Base-by-base conservation (phyloP, 2,113 vertebrate genomes). In the Tychaedon coryphoeus region DNA sequence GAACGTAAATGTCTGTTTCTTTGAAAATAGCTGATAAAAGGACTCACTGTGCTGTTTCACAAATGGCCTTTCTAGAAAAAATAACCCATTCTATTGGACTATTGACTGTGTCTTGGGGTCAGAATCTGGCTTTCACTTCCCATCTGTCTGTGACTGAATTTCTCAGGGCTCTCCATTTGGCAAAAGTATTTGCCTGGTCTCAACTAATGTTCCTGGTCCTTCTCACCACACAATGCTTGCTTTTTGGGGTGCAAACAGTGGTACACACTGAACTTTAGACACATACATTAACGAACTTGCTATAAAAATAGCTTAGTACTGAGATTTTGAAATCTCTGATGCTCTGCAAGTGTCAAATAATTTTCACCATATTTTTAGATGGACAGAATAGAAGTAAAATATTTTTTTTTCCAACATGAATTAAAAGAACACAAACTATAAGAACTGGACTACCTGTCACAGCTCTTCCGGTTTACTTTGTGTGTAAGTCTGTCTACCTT, bases 181-280 rank as follows among this genome's bases (percentile, higher is more conserved):
- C 24, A 58, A 67, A 92, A 56, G 14, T 31, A 23, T 86, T 81
- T 71, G 3, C 19, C 11, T 60, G 8, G 13, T 65, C 12, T 78
- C 54, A 48, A n/a, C 24, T 54, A 57, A 73, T 17, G 7, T 6
- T 54, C 6, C 19, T 45, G 42, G 11, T 67, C 10, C 5, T 3
- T 2, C 7, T 40, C 0, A 0, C 38, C 53, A 53, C 16, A 8
- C 28, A 51, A 36, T 10, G 23, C 26, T 45, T 47, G 0, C 38
- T 65, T 73, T 76, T 26, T 76, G 28, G 29, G 31, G 36, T 31
- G 5, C 6, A 12, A 77, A 6, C 15, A 71, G 13, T 29, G 17
- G 5, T 38, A 66, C 23, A 43, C 29, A 33, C 12, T 50, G 16
- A 60, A 66, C 7, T 69, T 78, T 17, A 81, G 51, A 23, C 7